Percentiles rank a stretch among this genome's conserved stretches.
These are phyloP conservation scores for Drosophila aff. DNA, from an alignment of 1,140 invertebrate genomes.

Conservation along the genomic window DNA sequence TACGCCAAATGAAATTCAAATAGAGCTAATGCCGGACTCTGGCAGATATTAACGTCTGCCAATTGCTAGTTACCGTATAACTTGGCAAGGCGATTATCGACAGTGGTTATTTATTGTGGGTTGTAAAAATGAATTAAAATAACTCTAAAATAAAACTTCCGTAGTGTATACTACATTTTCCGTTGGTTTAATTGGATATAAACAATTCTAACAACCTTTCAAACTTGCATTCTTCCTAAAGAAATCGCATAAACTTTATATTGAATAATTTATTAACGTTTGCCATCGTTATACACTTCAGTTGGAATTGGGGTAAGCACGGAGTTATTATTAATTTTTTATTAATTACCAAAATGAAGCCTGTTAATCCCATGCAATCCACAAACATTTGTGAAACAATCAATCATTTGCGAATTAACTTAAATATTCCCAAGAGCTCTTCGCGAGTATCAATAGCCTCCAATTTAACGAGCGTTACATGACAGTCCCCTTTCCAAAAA, in stretches of 20 bases:
- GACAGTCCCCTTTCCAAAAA: conserved; percentile 26
- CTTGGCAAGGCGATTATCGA: background rate
- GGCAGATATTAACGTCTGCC: conserved; percentile 53
- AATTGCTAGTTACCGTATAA: conserved; percentile 49
- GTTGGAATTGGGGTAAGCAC: background rate
- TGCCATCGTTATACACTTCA: background rate
- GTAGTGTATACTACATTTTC: too few species aligned
- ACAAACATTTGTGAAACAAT: conserved; percentile 33
- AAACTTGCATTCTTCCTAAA: background rate
- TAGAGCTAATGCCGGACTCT: conserved; percentile 1
- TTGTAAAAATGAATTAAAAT: background rate
- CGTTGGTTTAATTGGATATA: too few species aligned
- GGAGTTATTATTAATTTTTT: conserved; percentile 12
- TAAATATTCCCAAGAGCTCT: conserved; percentile 42
- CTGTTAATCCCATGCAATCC: conserved; percentile 2
- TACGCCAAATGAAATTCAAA: conserved; percentile 13
- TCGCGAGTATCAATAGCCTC: conserved; percentile 41
- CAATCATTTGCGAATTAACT: conserved; percentile 41
- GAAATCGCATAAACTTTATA: background rate
- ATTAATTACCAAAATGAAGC: conserved; percentile 15
- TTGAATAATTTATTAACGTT: background rate
- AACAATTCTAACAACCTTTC: background rate
- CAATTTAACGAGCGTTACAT: conserved; percentile 58
- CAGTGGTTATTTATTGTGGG: background rate
- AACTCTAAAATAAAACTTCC: too few species aligned